Evolutionary conservation across 2,888 invertebrate genomes (phyloP).

Genomic region (Andrena marginata): DNA sequence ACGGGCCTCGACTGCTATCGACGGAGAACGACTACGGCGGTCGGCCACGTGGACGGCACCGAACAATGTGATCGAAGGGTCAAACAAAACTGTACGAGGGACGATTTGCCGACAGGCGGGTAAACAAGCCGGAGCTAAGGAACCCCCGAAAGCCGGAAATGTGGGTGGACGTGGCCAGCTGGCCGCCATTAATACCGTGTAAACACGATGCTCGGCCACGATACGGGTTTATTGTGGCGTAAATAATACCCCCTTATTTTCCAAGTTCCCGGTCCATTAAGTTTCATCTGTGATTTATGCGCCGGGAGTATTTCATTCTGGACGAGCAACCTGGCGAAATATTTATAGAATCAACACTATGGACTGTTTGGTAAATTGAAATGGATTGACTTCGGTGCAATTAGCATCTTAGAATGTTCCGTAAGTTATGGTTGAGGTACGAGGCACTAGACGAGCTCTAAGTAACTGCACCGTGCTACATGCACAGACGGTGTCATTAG

Average conservation of each 20-base stretch:
- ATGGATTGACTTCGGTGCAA: background rate
- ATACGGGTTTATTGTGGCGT: slow-evolving; percentile 6
- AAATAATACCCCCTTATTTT: slow-evolving; percentile 26
- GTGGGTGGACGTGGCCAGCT: slow-evolving; percentile 12
- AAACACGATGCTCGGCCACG: slow-evolving; percentile 16
- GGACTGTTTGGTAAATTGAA: background rate
- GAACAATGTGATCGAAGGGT: background rate
- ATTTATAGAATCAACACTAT: slow-evolving; percentile 8
- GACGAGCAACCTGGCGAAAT: slow-evolving; percentile 29
- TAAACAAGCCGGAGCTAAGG: background rate
- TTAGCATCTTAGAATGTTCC: background rate
- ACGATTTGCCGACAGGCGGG: background rate
- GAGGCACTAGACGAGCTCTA: background rate
- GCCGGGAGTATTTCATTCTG: slow-evolving; percentile 25
- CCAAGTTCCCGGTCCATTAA: slow-evolving; percentile 17
- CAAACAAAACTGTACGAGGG: background rate
- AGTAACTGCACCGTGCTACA: background rate
- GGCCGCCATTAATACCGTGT: slow-evolving; percentile 17
- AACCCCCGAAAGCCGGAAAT: slow-evolving; percentile 24
- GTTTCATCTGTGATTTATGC: slow-evolving; percentile 32
- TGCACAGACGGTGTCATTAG: slow-evolving; percentile 2
- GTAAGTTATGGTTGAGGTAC: background rate
- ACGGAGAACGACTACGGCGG: background rate
- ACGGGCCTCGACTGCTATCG: background rate
- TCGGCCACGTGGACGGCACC: background rate